Evolutionary conservation across 2,888 invertebrate species (phyloP), one percentile per base, ranked within the genome.

Genomic region (Beris chalybata): DNA sequence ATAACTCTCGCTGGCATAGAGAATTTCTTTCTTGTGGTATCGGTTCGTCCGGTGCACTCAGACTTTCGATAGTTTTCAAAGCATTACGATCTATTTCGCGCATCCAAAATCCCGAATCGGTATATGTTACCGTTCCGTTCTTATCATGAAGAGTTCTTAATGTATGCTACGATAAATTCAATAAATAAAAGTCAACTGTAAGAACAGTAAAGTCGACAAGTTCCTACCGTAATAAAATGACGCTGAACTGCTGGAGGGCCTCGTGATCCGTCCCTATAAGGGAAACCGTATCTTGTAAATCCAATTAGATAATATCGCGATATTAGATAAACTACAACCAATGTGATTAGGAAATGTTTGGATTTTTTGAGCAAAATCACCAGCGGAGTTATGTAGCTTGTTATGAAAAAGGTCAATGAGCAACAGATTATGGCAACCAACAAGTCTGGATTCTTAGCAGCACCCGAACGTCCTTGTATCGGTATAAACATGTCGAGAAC

Each of bases 251-350:
- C 71, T 6, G 78, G 78, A 32, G 73, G 66, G 15, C 74, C 74
- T 7, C 76, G 73, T 1, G 76, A 74, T 53, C 83, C 80, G 64
- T 79, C 82, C 63, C 79, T 79, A 74, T 84, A 87, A 1, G 86
- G 86, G 72, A 85, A 84, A 5, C 86, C 85, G 30, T 84, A 73
- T 4, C 81, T 77, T 30, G 76, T 75, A 22, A 72, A 73, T 2
- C 82, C 76, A 12, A 78, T 71, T 15, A 76, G 71, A 65, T 77
- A 74, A 45, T 74, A 75, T 45, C 76, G 69, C 22, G 77, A 74
- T 15, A 76, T 69, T 7, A 76, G 55, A 66, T 74, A 75, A 13
- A 76, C 70, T 9, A 73, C 71, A 45, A 75, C 71, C 38, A 78
- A 53, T 11, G 73, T 67, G 4, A 74, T 65, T 32, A 78, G 67